A percentile compares a stretch with the other conserved stretches of the same genome.
Conservation (phyloP, 2,113 vertebrate genomes). For the Daboia siamensis region DNA sequence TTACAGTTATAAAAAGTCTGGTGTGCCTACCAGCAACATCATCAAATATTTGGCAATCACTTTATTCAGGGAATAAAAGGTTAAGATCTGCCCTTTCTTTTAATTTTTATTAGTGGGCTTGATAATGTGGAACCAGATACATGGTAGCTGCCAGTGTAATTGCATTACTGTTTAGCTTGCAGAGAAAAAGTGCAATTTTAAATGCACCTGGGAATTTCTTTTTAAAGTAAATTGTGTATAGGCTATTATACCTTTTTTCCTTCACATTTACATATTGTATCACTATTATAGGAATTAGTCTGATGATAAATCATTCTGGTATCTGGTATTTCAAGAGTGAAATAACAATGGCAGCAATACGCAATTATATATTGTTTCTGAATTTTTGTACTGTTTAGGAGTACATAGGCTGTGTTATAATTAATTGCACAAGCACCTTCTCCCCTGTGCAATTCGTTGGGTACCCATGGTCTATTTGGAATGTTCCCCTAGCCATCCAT, state of each 20-base stretch:
- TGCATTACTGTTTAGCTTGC: background rate
- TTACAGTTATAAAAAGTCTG: background rate
- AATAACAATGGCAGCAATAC: background rate
- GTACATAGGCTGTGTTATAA: background rate
- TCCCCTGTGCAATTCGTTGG: background rate
- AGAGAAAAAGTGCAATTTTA: background rate
- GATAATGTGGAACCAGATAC: background rate
- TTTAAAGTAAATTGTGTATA: slow-evolving; percentile 1
- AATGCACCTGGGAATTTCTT: background rate
- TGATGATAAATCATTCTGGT: background rate
- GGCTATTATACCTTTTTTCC: background rate
- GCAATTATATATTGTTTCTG: background rate
- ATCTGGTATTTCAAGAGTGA: background rate
- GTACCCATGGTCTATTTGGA: background rate
- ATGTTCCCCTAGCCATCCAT: background rate
- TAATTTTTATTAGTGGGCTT: background rate
- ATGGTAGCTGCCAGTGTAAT: background rate
- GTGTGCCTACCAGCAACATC: too few species aligned
- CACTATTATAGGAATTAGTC: background rate
- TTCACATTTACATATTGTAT: background rate
- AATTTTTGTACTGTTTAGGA: background rate
- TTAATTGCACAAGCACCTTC: background rate
- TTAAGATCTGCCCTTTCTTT: background rate
- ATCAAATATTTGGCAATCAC: background rate
- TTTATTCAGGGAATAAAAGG: background rate